Evolutionary conservation across 2,113 vertebrate genomes (phyloP).

Genomic region (Todiramphus chloris): DNA sequence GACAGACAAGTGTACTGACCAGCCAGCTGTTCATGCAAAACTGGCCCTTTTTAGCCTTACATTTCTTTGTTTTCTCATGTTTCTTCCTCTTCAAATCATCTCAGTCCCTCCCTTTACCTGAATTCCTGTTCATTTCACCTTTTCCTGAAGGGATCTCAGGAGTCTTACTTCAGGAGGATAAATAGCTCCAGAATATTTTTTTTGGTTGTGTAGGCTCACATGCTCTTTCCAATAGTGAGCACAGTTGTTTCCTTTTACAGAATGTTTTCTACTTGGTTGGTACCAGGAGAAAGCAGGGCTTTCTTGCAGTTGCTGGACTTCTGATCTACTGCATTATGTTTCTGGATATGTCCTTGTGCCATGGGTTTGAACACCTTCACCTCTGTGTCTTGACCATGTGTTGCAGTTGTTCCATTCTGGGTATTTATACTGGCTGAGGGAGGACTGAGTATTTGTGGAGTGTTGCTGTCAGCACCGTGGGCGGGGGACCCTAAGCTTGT

Average conservation of each 20-base stretch:
- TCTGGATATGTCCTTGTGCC: neutral
- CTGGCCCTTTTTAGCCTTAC: neutral
- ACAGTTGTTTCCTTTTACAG: neutral
- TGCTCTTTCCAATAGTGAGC: neutral
- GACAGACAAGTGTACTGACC: neutral
- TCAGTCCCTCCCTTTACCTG: neutral
- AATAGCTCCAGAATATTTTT: neutral
- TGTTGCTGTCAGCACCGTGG: neutral
- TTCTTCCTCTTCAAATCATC: neutral
- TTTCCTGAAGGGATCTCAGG: neutral
- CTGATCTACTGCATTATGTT: neutral
- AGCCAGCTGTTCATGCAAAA: neutral
- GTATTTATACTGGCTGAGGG: neutral
- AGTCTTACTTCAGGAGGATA: neutral
- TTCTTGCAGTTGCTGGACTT: neutral
- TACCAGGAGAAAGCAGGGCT: neutral
- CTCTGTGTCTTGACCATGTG: neutral
- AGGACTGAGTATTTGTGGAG: neutral
- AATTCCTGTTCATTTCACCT: neutral
- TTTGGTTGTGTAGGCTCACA: neutral
- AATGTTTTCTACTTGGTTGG: neutral
- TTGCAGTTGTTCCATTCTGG: neutral
- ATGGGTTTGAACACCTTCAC: neutral
- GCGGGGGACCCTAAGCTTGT: neutral
- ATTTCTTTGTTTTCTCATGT: neutral